Conservation (phyloP, 92 coral and sea anemone species). For the Ricordea florida region DNA sequence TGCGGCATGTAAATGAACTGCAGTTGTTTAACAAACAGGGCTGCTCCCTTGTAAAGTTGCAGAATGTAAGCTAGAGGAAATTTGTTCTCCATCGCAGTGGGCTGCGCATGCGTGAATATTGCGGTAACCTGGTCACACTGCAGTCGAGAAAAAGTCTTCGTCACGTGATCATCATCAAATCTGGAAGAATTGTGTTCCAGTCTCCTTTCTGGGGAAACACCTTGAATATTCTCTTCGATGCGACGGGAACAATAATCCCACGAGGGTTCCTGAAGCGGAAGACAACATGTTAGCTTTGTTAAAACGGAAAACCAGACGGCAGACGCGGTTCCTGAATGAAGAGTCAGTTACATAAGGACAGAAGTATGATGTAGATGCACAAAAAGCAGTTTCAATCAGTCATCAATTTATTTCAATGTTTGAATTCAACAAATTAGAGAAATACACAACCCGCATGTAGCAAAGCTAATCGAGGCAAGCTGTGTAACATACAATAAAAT, state of each 20-base stretch:
- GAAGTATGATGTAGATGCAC: too few species aligned
- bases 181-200: background rate
- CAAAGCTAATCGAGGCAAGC: too few species aligned
- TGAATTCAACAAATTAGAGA: too few species aligned
- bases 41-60: constrained; percentile 45
- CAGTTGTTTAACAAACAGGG: constrained; percentile 58
- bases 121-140: background rate
- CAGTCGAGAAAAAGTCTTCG: background rate
- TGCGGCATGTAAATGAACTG: constrained; percentile 68
- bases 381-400: too few species aligned
- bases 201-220: background rate
- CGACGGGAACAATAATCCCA: constrained; percentile 8
- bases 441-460: too few species aligned
- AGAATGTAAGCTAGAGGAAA: constrained; percentile 59
- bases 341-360: background rate
- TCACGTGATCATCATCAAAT: background rate
- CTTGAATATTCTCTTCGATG: background rate
- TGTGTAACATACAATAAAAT: too few species aligned
- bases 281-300: background rate
- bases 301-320: background rate
- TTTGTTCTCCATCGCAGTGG: constrained; percentile 12
- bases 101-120: background rate
- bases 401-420: too few species aligned
- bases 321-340: background rate
- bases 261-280: background rate